Evolutionary conservation across 1,140 invertebrate species (phyloP).

Genomic region (Drosophila watanabei): DNA sequence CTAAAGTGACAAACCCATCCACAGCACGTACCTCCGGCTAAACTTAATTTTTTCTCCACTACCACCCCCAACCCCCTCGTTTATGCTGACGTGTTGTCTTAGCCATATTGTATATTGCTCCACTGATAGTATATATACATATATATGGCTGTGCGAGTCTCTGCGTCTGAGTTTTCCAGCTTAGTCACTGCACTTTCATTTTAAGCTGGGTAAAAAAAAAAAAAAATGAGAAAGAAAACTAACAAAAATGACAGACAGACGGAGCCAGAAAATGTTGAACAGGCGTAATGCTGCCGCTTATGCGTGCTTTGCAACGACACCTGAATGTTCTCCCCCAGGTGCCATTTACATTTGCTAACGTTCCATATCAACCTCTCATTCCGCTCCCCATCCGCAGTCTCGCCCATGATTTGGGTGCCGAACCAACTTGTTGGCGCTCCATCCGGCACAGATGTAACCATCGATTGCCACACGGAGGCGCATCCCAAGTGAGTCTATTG

Average conservation of each 20-base stretch:
- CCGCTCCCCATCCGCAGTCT: conserved; percentile 88
- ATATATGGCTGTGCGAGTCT: conserved; percentile 18
- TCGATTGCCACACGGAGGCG: conserved; percentile 97
- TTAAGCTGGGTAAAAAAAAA: conserved; percentile 50
- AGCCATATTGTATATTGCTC: conserved; percentile 54
- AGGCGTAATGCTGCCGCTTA: conserved; percentile 76
- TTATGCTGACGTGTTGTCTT: conserved; percentile 66
- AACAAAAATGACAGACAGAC: conserved; percentile 13
- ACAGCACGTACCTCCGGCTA: conserved; percentile 64
- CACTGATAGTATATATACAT: conserved; percentile 12
- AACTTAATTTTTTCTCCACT: conserved; percentile 48
- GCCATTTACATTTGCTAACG: conserved; percentile 69
- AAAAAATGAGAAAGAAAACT: conserved; percentile 6
- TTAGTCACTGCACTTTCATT: conserved; percentile 83
- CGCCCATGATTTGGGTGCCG: conserved; percentile 95
- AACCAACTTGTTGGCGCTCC: conserved; percentile 96
- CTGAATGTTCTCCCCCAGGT: conserved; percentile 45
- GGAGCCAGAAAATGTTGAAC: conserved; percentile 54
- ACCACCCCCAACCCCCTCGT: background rate
- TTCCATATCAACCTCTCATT: conserved; percentile 39
- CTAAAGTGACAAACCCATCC: conserved; percentile 41
- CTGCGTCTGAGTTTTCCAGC: conserved; percentile 63
- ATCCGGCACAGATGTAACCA: conserved; percentile 94
- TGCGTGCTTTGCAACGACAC: conserved; percentile 75
- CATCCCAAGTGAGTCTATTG: conserved; percentile 88